Evolutionary conservation across 2,888 invertebrate genomes (phyloP).

Genomic region (Chloromyia formosa): DNA sequence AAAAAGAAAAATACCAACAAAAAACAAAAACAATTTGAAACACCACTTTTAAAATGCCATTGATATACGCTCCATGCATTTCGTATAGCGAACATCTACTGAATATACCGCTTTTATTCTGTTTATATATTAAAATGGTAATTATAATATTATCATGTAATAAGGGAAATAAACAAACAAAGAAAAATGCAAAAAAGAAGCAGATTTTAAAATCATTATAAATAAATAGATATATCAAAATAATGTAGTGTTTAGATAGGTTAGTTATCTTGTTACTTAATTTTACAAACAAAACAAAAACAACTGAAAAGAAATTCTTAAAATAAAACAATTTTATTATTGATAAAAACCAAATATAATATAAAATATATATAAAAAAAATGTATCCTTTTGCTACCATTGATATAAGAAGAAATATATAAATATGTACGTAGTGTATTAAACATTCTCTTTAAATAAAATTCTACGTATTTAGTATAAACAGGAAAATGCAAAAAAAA

Average conservation of each 20-base stretch:
- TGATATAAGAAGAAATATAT: conserved; percentile 26
- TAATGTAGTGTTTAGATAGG: conserved; percentile 44
- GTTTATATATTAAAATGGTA: neutral
- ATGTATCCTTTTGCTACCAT: conserved; percentile 40
- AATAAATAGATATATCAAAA: too few relatives aligned
- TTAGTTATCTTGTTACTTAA: conserved; percentile 49
- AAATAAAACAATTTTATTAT: neutral
- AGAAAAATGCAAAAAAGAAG: conserved; percentile 7
- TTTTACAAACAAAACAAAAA: conserved; percentile 41
- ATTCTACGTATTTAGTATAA: neutral
- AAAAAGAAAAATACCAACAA: neutral
- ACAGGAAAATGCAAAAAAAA: too few relatives aligned
- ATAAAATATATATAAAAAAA: conserved; percentile 1
- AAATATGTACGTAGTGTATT: neutral
- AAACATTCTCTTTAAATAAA: conserved; percentile 14
- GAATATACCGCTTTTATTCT: conserved; percentile 16
- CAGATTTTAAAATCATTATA: conserved; percentile 31
- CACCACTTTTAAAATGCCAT: conserved; percentile 34
- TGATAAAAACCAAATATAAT: too few relatives aligned
- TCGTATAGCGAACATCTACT: conserved; percentile 10
- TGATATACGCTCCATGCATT: conserved; percentile 5
- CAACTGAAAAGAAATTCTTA: neutral
- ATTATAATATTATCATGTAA: too few relatives aligned
- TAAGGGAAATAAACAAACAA: neutral
- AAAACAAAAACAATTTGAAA: conserved; percentile 17